Conservation (phyloP, 2,113 vertebrate genomes). For the Toxotes jaculatrix region DNA sequence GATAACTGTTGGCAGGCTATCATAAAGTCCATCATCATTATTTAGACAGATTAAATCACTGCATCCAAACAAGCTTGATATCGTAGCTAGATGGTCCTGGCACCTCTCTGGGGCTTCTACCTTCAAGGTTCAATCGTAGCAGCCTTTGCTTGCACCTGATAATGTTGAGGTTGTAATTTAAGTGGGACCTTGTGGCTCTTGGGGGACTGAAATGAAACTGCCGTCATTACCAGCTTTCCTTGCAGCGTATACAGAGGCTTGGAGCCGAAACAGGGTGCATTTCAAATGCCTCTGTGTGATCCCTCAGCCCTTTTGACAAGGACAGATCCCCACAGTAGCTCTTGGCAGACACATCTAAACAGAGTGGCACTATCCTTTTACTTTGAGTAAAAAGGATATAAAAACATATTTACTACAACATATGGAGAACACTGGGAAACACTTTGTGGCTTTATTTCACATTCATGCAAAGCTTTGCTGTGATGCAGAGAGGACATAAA, state of each 20-base stretch:
- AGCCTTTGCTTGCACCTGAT: conserved; percentile 21
- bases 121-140: conserved; percentile 32
- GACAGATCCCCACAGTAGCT: conserved; percentile 33
- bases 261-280: conserved; percentile 41
- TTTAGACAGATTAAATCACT: conserved; percentile 46
- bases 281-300: conserved; percentile 53
- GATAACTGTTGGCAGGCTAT: conserved; percentile 26
- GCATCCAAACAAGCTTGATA: conserved; percentile 29
- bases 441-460: neutral
- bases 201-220: conserved; percentile 40
- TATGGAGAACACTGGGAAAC: conserved; percentile 10
- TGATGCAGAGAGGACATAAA: conserved; percentile 17
- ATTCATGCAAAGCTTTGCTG: conserved; percentile 15
- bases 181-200: conserved; percentile 41
- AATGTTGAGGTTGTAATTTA: conserved; percentile 47
- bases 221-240: conserved; percentile 29
- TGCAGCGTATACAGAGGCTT: conserved; percentile 9
- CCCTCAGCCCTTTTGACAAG: conserved; percentile 47
- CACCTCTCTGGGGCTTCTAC: conserved; percentile 14
- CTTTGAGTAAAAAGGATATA: conserved; percentile 22
- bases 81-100: neutral
- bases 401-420: neutral
- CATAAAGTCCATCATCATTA: conserved; percentile 27
- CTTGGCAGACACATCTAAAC: conserved; percentile 24
- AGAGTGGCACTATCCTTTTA: neutral